phyloP scores from a whole-genome alignment of 2,888 invertebrate species.

The Peribatodes rhomboidaria region DNA sequence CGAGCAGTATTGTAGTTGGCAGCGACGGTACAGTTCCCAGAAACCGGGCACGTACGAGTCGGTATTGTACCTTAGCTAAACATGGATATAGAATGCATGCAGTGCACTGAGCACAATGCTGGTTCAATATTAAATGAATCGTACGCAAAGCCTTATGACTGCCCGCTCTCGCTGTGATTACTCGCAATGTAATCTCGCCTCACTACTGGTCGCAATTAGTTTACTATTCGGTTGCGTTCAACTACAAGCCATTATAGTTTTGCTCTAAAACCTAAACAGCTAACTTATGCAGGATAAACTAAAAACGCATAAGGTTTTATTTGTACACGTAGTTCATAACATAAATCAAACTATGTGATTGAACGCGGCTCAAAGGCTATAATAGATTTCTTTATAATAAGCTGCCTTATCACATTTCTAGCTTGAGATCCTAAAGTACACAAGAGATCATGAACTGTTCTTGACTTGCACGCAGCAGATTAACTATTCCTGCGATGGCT shows the following conservation, averaged over 20 bases:
- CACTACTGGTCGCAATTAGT: constrained; percentile 5
- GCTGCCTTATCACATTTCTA: background rate
- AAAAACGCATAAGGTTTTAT: too few relatives aligned
- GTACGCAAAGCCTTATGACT: constrained; percentile 9
- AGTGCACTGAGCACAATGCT: constrained; percentile 17
- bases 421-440: background rate
- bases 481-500: background rate
- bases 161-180: constrained; percentile 10
- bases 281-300: background rate
- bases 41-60: constrained; percentile 22
- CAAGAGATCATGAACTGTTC: background rate
- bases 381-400: background rate
- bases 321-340: too few relatives aligned
- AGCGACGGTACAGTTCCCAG: constrained; percentile 36
- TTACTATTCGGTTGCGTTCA: background rate
- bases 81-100: constrained; percentile 23
- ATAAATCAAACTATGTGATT: too few relatives aligned
- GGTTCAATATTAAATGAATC: constrained; percentile 24
- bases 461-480: background rate
- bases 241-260: background rate
- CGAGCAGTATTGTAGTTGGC: constrained; percentile 52
- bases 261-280: background rate
- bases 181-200: constrained; percentile 18
- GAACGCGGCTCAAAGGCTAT: too few relatives aligned
- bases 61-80: constrained; percentile 29